Base-by-base conservation (phyloP, 2,113 vertebrate species). In the Gobiocypris rarus region DNA sequence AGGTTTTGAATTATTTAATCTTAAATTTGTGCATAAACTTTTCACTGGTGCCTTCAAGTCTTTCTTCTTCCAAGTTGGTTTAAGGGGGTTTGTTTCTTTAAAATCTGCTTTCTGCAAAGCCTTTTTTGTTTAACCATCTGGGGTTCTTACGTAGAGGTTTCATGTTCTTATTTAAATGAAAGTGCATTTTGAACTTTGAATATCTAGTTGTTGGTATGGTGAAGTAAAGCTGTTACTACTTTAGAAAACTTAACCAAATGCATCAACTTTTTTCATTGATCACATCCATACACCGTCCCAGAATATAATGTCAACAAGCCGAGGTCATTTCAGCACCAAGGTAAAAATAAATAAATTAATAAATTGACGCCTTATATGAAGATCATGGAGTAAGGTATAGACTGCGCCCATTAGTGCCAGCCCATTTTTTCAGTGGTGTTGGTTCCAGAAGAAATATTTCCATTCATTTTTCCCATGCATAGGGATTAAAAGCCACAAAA, bases 31-130 rank as follows among this genome's bases (percentile, higher is more conserved):
- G 58, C 75, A 59, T 48, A 69, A 75, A 86, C 54, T 74, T 83
- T 82, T 86, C 83, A 87, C 87, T 87, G 87, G 89, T 90, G 89
- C 86, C 87, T 89, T 90, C 77, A 83, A 88, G 34, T 75, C 56
- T 75, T 85, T 77, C 63, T 48, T 80, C 58, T 79, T 82, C 69
- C 85, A 83, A 80, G 58, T 75, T 81, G 77, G 83, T 88, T 38
- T n/a, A 85, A 19, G 22, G 76, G 71, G 43, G 83, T 67, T 70
- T 63, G 58, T 75, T 61, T 84, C 8, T 86, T 28, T 56, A 24
- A 22, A 58, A 38, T 58, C 11, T 67, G 28, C 41, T 58, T 43
- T 50, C 24, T 48, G 26, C 38, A 26, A 31, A 45, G 8, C 15
- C 59, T 11, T 84, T 81, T 19, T 31, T 65, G 11, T 75, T 67